Base-by-base conservation (phyloP, 1,140 invertebrate genomes). In the Archivesica marissinica region DNA sequence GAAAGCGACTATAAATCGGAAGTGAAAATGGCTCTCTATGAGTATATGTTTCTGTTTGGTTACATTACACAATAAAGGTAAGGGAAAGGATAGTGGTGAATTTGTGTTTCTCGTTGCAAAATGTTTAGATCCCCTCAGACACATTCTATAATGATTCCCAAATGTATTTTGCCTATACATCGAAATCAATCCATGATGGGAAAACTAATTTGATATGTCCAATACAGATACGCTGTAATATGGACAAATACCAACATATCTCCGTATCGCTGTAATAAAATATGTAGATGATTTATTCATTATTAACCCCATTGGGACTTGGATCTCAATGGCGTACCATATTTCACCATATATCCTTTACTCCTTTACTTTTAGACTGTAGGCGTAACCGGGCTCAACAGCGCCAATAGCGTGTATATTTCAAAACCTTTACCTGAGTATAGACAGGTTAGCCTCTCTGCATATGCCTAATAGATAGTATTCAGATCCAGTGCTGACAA, bases 391-490 rank as follows among this genome's bases (percentile, higher is more conserved):
- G 92, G 92, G 66, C 88, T 93, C 72, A 85, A 90, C 66, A 82
- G 86, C 72, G 87, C 85, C 44, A 87, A 88, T 54, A 90, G 91
- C 78, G 91, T 92, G 72, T 93, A 92, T 91, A 93, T 93, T 87
- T 93, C 93, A 86, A 91, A 91, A 59, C 90, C 92, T 74, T 90
- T 91, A 76, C 89, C 90, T 74, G 89, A 92, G 76, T 94, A 92
- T 88, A 87, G 91, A 66, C 93, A 94, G 93, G 93, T 93, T 92
- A 90, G 92, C 86, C 56, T 66, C 64, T 64, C 56, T 82, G 23
- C 59, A 39, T 82, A 87, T 47, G n/a, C 61, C 39, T 56, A 56
- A 39, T 77, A 79, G 35, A 74, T 52, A 74, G 59, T 85, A 33
- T 38, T 33, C 38, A 64, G 30, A 33, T 20, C 20, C 30, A 2